Evolutionary conservation across 2,797 vertebrate species (phyloP).

Genomic region (Holocentrus rufus): DNA sequence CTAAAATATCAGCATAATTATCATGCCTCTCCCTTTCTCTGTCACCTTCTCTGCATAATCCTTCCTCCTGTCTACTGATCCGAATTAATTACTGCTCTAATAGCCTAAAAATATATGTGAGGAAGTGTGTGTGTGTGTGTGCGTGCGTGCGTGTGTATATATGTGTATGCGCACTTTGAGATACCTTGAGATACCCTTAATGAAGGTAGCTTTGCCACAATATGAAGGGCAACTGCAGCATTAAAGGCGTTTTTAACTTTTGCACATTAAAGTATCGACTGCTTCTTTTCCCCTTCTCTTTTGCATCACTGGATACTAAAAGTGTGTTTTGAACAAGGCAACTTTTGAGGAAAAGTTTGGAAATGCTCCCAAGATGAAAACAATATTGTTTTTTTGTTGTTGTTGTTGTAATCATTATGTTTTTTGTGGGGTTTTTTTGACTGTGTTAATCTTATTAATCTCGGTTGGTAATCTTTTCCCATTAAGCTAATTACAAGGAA

Average conservation of each 20-base stretch:
- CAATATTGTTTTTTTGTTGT: too few species aligned
- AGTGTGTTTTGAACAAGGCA: neutral
- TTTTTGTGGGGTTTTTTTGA: too few species aligned
- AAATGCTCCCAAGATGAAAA: neutral
- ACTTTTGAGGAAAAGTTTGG: neutral
- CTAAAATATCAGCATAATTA: conserved; percentile 28
- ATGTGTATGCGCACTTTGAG: too few species aligned
- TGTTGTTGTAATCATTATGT: too few species aligned
- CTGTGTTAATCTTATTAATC: too few species aligned
- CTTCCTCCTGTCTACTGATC: conserved; percentile 17
- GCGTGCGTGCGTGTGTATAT: too few species aligned
- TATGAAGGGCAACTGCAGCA: conserved; percentile 8
- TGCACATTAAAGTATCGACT: neutral
- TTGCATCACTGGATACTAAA: neutral
- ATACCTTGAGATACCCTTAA: conserved; percentile 11
- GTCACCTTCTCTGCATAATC: conserved; percentile 42
- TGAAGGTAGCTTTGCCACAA: conserved; percentile 3
- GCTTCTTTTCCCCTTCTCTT: neutral
- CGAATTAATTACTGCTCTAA: conserved; percentile 43
- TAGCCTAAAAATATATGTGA: conserved; percentile 36
- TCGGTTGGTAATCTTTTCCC: too few species aligned
- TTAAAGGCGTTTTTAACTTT: conserved; percentile 5
- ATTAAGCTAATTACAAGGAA: too few species aligned
- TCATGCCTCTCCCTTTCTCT: conserved; percentile 20
- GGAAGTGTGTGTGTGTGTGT: neutral